These are phyloP conservation scores for Synergus umbraculus DNA, from an alignment of 2,888 invertebrate genomes.

Conservation along the genomic window DNA sequence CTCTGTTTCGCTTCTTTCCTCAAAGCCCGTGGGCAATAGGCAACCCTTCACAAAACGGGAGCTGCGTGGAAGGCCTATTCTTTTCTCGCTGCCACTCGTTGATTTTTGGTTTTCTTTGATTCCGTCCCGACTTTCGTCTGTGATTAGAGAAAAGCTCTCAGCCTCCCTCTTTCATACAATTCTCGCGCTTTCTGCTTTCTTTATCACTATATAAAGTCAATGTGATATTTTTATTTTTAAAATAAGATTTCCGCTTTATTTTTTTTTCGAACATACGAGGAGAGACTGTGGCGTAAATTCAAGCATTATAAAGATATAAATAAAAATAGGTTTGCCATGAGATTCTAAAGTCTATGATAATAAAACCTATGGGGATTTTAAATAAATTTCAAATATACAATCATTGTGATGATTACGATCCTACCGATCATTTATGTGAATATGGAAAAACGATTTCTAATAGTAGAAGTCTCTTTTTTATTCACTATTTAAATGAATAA, in stretches of 20 bases:
- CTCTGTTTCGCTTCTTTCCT: slow-evolving; percentile 38
- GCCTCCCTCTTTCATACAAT: slow-evolving; percentile 45
- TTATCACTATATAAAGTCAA: slow-evolving; percentile 34
- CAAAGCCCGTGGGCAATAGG: slow-evolving; percentile 37
- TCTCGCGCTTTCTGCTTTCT: slow-evolving; percentile 41
- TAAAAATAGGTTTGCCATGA: background rate
- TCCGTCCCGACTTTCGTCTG: slow-evolving; percentile 54
- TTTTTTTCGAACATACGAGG: background rate
- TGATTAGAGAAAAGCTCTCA: slow-evolving; percentile 62
- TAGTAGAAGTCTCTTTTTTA: no score
- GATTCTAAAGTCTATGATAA: no score
- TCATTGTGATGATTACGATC: no score
- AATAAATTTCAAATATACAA: no score
- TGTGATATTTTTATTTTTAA: slow-evolving; percentile 14
- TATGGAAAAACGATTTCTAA: no score
- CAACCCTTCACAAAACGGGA: slow-evolving; percentile 46
- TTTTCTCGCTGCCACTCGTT: slow-evolving; percentile 56
- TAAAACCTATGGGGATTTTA: no score
- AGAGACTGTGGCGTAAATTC: background rate
- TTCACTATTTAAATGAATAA: no score
- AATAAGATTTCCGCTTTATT: slow-evolving; percentile 6
- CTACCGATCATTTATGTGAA: no score
- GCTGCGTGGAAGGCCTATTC: slow-evolving; percentile 55
- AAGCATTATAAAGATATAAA: background rate
- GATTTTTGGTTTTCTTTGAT: slow-evolving; percentile 66